Conservation (phyloP, 2,888 invertebrate species). For the Oscheius onirici region DNA sequence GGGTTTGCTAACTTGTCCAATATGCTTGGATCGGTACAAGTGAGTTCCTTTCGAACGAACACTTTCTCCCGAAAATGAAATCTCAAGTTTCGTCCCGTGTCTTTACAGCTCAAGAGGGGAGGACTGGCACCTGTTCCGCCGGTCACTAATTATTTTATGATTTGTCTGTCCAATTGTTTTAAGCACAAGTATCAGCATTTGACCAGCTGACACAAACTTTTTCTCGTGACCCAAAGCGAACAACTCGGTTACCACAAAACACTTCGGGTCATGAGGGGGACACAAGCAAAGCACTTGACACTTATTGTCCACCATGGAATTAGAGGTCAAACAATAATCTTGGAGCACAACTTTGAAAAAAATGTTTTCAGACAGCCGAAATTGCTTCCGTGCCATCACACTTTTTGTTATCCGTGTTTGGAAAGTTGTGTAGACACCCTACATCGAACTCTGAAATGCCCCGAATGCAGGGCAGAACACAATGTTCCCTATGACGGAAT, state of each 20-base stretch:
- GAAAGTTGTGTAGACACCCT: conserved; percentile 77
- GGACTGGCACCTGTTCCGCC: conserved; percentile 18
- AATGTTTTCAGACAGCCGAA: conserved; percentile 79
- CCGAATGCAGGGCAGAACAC: conserved; percentile 77
- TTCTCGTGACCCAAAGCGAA: not conserved
- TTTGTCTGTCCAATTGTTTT: not conserved
- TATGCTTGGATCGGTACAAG: conserved; percentile 91
- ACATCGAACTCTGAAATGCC: conserved; percentile 74
- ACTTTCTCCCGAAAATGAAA: not conserved
- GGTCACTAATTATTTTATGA: conserved; percentile 17
- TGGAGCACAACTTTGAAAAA: too few species aligned
- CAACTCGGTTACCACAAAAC: conserved; percentile 11
- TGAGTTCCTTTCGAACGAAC: conserved; percentile 36
- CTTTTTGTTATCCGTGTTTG: conserved; percentile 98
- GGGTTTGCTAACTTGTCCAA: conserved; percentile 95
- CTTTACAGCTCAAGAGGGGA: conserved; percentile 26
- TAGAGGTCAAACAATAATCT: too few species aligned
- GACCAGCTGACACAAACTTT: not conserved
- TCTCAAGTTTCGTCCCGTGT: not conserved
- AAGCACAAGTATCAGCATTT: too few species aligned
- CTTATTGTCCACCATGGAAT: too few species aligned
- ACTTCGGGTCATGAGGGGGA: conserved; percentile 8
- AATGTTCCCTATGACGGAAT: conserved; percentile 74
- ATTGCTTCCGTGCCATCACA: conserved; percentile 88
- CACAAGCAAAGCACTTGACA: not conserved